Conservation (phyloP, 2,888 invertebrate species). For the Fissipunctia ypsillon region DNA sequence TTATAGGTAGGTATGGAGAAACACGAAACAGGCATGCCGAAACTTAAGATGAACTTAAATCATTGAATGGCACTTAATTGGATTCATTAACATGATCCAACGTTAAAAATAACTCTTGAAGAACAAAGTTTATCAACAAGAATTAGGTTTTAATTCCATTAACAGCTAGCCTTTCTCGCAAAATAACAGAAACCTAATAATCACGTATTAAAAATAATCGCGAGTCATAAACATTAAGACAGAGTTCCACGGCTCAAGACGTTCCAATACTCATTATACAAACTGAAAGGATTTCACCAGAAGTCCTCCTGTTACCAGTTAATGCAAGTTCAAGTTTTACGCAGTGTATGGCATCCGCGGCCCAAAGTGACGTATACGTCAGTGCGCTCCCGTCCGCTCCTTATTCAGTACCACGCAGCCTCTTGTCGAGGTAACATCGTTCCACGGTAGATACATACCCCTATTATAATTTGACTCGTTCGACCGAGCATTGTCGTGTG, state of each 20-base stretch:
- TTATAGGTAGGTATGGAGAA: background rate
- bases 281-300: slow-evolving; percentile 37
- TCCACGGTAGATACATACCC: slow-evolving; percentile 58
- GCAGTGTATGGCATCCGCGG: slow-evolving; percentile 76
- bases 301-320: slow-evolving; percentile 53
- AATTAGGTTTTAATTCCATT: slow-evolving; percentile 15
- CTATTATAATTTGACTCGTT: slow-evolving; percentile 54
- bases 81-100: background rate
- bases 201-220: background rate
- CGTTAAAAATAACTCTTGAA: background rate
- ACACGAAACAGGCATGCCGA: background rate
- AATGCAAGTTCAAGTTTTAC: slow-evolving; percentile 66
- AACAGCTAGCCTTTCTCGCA: background rate
- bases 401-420: slow-evolving; percentile 86
- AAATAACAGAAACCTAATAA: slow-evolving; percentile 13
- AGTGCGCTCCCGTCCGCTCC: slow-evolving; percentile 79
- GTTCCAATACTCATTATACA: slow-evolving; percentile 37
- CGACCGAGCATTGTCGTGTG: slow-evolving; percentile 72
- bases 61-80: background rate
- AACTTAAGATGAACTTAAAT: slow-evolving; percentile 10
- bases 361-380: slow-evolving; percentile 77
- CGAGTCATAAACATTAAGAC: background rate
- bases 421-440: slow-evolving; percentile 80
- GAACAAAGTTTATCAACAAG: background rate
- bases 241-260: slow-evolving; percentile 9